Conservation (phyloP, 2,113 vertebrate genomes). For the Cyanoliseus patagonus region DNA sequence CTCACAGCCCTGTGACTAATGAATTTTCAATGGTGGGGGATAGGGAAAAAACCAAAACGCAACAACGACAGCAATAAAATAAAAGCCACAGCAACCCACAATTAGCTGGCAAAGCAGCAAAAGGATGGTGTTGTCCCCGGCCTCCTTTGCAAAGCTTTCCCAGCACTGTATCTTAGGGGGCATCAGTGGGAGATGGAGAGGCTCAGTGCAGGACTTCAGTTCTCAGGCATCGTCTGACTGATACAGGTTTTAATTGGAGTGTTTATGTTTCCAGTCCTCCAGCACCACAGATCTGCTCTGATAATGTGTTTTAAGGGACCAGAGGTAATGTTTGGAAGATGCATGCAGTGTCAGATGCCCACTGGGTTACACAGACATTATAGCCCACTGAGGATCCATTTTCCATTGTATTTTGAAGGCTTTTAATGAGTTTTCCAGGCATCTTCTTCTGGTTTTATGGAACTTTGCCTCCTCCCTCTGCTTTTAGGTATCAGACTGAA, state of each 20-base stretch:
- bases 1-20: not conserved
- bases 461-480: not conserved
- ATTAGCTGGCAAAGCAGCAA: not conserved
- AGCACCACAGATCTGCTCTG: slow-evolving; percentile 24
- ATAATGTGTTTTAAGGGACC: slow-evolving; percentile 21
- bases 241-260: slow-evolving; percentile 66
- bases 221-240: not conserved
- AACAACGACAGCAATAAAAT: not conserved
- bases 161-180: not conserved
- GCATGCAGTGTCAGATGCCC: slow-evolving; percentile 33
- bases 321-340: slow-evolving; percentile 35
- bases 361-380: not conserved
- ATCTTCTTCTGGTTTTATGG: not conserved
- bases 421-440: slow-evolving; percentile 31
- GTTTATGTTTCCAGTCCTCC: slow-evolving; percentile 38
- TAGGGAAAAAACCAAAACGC: not conserved
- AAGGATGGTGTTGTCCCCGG: not conserved
- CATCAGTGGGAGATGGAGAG: not conserved
- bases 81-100: not conserved
- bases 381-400: not conserved
- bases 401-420: not conserved
- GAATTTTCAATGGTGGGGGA: not conserved
- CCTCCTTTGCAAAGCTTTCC: not conserved
- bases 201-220: not conserved
- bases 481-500: not conserved